Evolutionary conservation across 2,888 invertebrate genomes (phyloP), one percentile per base, ranked within the genome.

Genomic region (Acanthacorydalis orientalis): DNA sequence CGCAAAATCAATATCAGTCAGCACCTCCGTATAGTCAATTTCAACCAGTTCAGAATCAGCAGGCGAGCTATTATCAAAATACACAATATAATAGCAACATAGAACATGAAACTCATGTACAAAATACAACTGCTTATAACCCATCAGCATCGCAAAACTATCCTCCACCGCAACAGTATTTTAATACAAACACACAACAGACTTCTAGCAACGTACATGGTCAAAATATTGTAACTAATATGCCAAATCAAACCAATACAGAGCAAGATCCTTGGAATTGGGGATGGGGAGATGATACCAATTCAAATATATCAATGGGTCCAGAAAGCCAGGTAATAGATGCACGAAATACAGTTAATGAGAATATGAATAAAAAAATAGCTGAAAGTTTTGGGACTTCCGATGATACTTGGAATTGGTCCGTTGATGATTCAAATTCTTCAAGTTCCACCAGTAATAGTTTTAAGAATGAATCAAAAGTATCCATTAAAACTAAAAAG

Each of bases 391-490:
- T 42, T 72, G 37, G 7, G 8, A 65, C 64, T 41, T 44, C 46
- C 16, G 67, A 67, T 43, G 72, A 76, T 52, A 68, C 69, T 39
- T 80, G 79, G 79, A 75, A 74, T 58, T 80, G 78, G 78, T 63
- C 70, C 6, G 64, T 68, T 55, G 75, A 75, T 47, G 73, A 74
- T 9, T 63, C 64, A 43, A 54, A 51, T 35, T 49, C 64, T 33
- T 54, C 47, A 55, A 53, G 46, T 52, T 35, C 51, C 48, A 45
- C 50, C 16, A 46, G 50, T 38, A 49, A 51, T 12, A 46, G 46
- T 53, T 43, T 33, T 39, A 42, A 47, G 42, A 42, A 23, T 43
- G 43, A 47, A 23, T 31, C 35, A 42, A 31, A 37, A 37, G 37
- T 14, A n/a, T n/a, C 14, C 1, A 7, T 4, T 37, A 60, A 59